These are phyloP conservation scores for Poliocrania exsul DNA, from an alignment of 2,797 vertebrate genomes.

Conservation along the genomic window DNA sequence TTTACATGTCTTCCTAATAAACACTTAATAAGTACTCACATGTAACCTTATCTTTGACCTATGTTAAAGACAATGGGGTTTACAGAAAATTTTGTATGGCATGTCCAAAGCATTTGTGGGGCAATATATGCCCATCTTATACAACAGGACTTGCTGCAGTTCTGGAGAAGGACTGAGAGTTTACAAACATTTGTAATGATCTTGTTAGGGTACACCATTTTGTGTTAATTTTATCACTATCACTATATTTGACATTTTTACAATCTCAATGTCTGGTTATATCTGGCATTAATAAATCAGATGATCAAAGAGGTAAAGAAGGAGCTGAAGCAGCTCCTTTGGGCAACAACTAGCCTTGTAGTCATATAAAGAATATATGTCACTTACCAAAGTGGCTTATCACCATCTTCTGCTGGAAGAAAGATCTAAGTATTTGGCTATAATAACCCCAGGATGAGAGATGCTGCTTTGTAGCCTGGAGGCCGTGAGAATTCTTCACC, in stretches of 20 bases:
- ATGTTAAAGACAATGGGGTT: neutral
- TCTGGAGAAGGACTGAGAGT: neutral
- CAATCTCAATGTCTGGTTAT: neutral
- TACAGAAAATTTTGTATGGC: neutral
- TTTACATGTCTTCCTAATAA: neutral
- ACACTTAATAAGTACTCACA: neutral
- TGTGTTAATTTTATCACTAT: neutral
- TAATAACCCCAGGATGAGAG: neutral
- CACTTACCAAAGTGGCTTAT: neutral
- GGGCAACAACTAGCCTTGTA: neutral
- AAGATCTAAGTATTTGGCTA: neutral
- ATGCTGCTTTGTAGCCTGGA: neutral
- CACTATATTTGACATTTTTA: neutral
- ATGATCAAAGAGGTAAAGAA: neutral
- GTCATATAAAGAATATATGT: neutral
- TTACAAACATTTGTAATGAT: neutral
- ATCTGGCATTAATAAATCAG: neutral
- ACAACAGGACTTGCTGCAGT: neutral
- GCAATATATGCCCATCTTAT: neutral
- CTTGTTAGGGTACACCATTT: neutral
- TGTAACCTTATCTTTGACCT: neutral
- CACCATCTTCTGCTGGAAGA: neutral
- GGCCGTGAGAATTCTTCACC: neutral
- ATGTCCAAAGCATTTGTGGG: neutral
- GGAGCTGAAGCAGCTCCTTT: neutral